Conservation (phyloP, 2,888 invertebrate species). For the Melikaiella ostensackeni region DNA sequence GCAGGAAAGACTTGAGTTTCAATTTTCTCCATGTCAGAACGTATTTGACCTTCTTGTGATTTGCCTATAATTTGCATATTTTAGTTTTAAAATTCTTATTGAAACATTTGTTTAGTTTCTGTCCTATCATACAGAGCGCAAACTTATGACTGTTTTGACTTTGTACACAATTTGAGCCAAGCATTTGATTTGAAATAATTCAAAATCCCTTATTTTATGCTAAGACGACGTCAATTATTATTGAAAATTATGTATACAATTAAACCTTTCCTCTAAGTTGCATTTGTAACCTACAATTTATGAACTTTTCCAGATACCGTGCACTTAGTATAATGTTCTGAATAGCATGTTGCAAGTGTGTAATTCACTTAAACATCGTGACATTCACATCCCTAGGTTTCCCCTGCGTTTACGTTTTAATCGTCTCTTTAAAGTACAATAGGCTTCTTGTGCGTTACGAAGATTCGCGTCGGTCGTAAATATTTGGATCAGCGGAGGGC, state of each 20-base stretch:
- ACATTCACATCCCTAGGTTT: neutral
- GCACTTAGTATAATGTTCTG: neutral
- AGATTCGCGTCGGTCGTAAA: neutral
- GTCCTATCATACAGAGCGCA: too few relatives aligned
- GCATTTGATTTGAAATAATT: neutral
- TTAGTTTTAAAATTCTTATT: too few relatives aligned
- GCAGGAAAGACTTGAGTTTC: too few relatives aligned
- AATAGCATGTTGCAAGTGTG: neutral
- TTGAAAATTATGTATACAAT: neutral
- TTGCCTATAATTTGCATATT: too few relatives aligned
- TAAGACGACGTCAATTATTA: neutral
- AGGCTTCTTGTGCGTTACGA: neutral
- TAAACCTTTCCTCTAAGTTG: neutral
- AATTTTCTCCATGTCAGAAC: too few relatives aligned
- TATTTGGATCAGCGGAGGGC: neutral
- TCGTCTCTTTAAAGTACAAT: conserved; percentile 3
- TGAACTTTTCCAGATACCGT: neutral
- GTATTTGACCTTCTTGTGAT: too few relatives aligned
- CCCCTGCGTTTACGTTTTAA: neutral
- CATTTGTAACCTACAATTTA: neutral
- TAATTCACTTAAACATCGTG: neutral
- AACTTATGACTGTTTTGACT: too few relatives aligned
- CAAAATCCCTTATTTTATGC: neutral
- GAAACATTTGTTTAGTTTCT: too few relatives aligned
- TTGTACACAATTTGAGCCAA: neutral